phyloP scores from a whole-genome alignment of 2,113 vertebrate species.

The Ginglymostoma cirratum region DNA sequence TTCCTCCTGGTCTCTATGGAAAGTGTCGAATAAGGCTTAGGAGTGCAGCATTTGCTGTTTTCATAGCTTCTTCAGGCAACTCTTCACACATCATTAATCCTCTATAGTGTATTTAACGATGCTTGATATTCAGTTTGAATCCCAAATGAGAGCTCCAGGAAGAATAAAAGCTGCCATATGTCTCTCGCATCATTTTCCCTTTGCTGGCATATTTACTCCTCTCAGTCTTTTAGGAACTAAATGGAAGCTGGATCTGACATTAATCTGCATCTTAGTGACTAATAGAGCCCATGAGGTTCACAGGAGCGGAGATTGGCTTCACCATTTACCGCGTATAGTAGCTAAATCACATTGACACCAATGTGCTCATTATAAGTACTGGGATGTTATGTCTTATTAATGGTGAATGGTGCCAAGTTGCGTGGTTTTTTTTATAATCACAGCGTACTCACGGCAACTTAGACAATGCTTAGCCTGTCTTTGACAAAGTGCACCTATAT shows the following conservation, averaged over 20 bases:
- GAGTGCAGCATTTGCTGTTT: not conserved
- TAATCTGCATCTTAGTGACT: not conserved
- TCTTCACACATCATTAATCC: not conserved
- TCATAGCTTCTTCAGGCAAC: not conserved
- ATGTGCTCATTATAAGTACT: not conserved
- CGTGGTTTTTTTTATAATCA: not conserved
- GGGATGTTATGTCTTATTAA: not conserved
- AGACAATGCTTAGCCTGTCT: not conserved
- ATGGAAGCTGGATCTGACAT: not conserved
- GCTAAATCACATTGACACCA: not conserved
- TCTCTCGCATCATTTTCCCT: not conserved
- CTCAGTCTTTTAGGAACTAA: not conserved
- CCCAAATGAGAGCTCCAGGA: not conserved
- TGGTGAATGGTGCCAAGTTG: not conserved
- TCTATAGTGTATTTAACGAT: not conserved
- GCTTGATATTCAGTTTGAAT: not conserved
- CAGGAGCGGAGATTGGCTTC: not conserved
- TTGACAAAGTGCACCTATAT: not conserved
- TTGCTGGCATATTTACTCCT: not conserved
- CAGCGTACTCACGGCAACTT: not conserved
- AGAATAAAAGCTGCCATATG: not conserved
- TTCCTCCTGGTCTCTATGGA: not conserved
- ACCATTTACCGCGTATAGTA: not conserved
- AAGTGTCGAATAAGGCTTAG: not conserved
- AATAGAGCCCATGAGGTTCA: not conserved